Base-by-base conservation (phyloP, 2,888 invertebrate genomes). In the Cyclophora albipunctata region DNA sequence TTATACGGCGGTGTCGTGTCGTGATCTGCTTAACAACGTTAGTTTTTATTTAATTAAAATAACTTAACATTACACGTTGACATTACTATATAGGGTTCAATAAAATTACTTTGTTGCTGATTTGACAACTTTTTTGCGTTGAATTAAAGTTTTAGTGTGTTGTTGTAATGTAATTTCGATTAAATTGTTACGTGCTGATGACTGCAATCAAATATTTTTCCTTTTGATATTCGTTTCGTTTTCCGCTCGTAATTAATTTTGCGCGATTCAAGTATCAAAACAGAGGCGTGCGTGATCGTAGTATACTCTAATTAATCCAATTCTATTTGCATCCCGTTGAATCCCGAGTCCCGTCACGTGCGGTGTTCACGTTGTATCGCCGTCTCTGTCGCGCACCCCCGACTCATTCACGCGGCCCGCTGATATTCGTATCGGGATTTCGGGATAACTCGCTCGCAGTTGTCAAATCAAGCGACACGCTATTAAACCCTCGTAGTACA, bases 21-120 rank as follows among this genome's bases (percentile, higher is more conserved):
- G 81, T 85, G 87, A 88, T 88, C 87, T 87, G 85, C 85, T 87
- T 88, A 88, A 86, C 86, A 87, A 86, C 83, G 88, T 88, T 72
- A 77, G 87, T 85, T 82, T 81, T 75, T 75, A 77, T 78, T 72
- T 73, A 71, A 62, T 64, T 56, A 54, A 57, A 64, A 63, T 66
- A 62, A 55, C 51, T 61, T 57, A 63, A 62, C 62, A 66, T 63
- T 63, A 64, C 55, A 60, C 53, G 48, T 53, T 59, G 54, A 51
- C 57, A 56, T 45, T 47, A 7, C 34, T 42, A n/a, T n/a, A n/a
- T n/a, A 40, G 66, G 64, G 59, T 61, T 61, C 59, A 20, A 20
- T 20, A 1, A 64, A 78, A 73, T 68, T 62, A 69, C 78, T 82
- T 20, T 20, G 20, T 20, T 20, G 20, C 20, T 78, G 75, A 78